A percentile compares a stretch with the other conserved stretches of the same genome.
Conservation (phyloP, 2,797 vertebrate species). For the Pseudochromis fuscus region DNA sequence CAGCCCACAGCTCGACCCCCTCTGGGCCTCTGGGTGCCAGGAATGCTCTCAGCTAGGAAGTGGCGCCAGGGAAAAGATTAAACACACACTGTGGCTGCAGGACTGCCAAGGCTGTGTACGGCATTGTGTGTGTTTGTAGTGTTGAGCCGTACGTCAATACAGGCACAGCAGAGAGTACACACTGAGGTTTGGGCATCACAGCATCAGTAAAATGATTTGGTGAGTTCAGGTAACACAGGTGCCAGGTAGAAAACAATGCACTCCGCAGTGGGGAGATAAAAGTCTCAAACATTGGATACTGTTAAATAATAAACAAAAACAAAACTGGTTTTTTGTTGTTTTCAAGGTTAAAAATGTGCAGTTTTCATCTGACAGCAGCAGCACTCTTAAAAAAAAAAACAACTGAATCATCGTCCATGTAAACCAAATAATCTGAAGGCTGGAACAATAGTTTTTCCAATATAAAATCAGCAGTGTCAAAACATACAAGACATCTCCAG, state of each 20-base stretch:
- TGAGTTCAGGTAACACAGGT: no score
- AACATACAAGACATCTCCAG: conserved; percentile 3
- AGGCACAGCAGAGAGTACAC: conserved; percentile 10
- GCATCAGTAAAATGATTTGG: no score
- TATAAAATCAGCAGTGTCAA: conserved; percentile 3
- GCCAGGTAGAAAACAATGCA: no score
- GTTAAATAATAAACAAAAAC: neutral
- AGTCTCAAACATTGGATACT: neutral
- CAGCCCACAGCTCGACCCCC: conserved; percentile 67
- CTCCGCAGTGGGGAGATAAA: neutral
- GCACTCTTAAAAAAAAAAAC: neutral
- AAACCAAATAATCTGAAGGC: conserved; percentile 5
- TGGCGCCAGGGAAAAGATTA: conserved; percentile 82
- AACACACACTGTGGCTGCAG: conserved; percentile 72
- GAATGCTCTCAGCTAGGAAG: conserved; percentile 79
- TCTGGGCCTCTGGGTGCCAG: conserved; percentile 77
- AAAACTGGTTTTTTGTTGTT: neutral
- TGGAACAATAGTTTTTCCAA: neutral
- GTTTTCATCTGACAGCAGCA: neutral
- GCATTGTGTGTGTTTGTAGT: conserved; percentile 45
- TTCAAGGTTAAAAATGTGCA: neutral
- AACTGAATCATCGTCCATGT: neutral
- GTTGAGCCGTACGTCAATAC: conserved; percentile 50
- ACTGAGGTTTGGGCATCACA: no score
- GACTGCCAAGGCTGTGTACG: conserved; percentile 57